These are phyloP conservation scores for Epirrhoe alternata DNA, from an alignment of 2,888 invertebrate genomes.

Conservation along the genomic window DNA sequence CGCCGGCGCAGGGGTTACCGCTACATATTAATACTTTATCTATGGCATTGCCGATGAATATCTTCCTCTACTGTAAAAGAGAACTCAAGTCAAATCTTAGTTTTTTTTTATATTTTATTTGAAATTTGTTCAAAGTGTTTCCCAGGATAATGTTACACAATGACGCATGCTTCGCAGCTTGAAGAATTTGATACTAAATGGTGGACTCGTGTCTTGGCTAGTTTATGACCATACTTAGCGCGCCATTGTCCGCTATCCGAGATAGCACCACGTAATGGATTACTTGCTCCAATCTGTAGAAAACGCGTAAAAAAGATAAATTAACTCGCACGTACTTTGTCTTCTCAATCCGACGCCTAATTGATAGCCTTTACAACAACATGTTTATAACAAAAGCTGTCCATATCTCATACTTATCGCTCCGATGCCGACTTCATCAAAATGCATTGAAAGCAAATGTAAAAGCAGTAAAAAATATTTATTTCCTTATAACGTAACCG, in stretches of 20 bases:
- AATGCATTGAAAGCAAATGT: constrained; percentile 34
- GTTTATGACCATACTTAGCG: constrained; percentile 33
- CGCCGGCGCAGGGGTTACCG: constrained; percentile 38
- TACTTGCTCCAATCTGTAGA: constrained; percentile 24
- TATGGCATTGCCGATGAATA: not conserved
- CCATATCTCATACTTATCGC: constrained; percentile 39
- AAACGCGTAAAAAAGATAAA: constrained; percentile 33
- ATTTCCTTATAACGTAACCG: constrained; percentile 36
- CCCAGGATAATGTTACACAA: constrained; percentile 6
- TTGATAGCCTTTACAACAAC: constrained; percentile 27
- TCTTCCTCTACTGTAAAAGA: not conserved
- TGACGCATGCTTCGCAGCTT: constrained; percentile 15
- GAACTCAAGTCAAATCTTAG: not conserved
- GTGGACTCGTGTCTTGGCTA: constrained; percentile 19
- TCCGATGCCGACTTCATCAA: constrained; percentile 36
- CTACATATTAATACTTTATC: not conserved
- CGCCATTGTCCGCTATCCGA: constrained; percentile 31
- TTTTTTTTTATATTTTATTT: not conserved
- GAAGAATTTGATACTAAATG: constrained; percentile 28
- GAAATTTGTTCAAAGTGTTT: not conserved
- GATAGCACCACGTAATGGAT: constrained; percentile 25
- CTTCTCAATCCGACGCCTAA: constrained; percentile 26
- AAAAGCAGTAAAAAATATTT: constrained; percentile 32
- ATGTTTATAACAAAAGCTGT: constrained; percentile 21
- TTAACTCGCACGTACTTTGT: constrained; percentile 22